Base-by-base conservation (phyloP, 2,113 vertebrate species). In the Illadopsis cleaveri region DNA sequence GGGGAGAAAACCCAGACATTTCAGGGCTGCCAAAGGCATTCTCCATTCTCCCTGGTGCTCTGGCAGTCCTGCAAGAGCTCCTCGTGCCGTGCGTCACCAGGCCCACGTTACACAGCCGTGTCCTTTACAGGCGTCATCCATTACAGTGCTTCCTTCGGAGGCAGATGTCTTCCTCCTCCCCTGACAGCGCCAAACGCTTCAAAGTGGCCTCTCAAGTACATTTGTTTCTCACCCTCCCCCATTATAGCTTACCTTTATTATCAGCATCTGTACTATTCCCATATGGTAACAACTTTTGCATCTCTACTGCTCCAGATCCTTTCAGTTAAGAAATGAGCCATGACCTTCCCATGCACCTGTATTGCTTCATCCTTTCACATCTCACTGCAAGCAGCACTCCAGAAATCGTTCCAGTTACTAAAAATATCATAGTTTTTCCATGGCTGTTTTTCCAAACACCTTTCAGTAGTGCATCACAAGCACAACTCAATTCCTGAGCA, bases 61-160 rank as follows among this genome's bases (percentile, higher is more conserved):
- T 72, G 47, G 15, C n/a, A 16, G 44, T 20, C 24, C 35, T 37
- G 12, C 50, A 38, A 68, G 53, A 57, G 47, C n/a, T 65, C 16
- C 22, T 45, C 3, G 3, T 42, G 30, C 47, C 11, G 0, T 1
- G 2, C 28, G 5, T 76, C 25, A 79, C 6, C 47, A 37, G 51
- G 30, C 57, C 40, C 6, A 5, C 0, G 0, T n/a, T 73, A 14
- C 35, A 16, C 40, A 31, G 12, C 38, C 21, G 1, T 9, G 38
- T 50, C 24, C 28, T 28, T 64, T 15, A 21, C 14, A 30, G 40
- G 30, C 37, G 47, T 42, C 33, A 38, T 38, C 38, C 40, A 4
- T 58, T 21, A 9, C 21, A 24, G 45, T 3, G 5, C 45, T 89
- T 89, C 37, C 37, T 86, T 15, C 8, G 60, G 30, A 56, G 40